A percentile compares a stretch with the other conserved stretches of the same genome.
These are phyloP conservation scores for Cactoblastis cactorum DNA, from an alignment of 2,888 invertebrate species.

Conservation along the genomic window DNA sequence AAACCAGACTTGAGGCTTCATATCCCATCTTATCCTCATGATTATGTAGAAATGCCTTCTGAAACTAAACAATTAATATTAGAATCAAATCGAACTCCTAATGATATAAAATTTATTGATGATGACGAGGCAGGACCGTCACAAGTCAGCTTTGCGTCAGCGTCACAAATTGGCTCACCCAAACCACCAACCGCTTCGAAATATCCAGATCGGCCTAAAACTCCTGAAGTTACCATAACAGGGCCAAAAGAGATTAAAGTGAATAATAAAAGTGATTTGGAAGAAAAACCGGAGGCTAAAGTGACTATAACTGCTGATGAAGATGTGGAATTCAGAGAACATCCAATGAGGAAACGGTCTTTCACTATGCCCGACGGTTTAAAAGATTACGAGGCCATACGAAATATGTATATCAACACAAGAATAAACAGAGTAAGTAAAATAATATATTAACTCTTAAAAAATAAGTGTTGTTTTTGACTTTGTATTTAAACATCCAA, in stretches of 20 bases:
- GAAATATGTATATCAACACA: constrained; percentile 16
- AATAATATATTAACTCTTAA: not conserved
- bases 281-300: constrained; percentile 12
- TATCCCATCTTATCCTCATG: constrained; percentile 58
- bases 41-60: constrained; percentile 66
- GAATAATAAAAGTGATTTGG: constrained; percentile 14
- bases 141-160: constrained; percentile 48
- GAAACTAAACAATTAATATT: constrained; percentile 44
- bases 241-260: constrained; percentile 34
- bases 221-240: constrained; percentile 58
- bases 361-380: constrained; percentile 82
- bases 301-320: constrained; percentile 26
- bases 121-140: constrained; percentile 26
- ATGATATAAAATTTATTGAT: constrained; percentile 39
- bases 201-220: constrained; percentile 34
- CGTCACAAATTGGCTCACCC: constrained; percentile 37
- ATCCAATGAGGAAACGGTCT: constrained; percentile 76
- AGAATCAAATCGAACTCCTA: constrained; percentile 34
- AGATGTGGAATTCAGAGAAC: constrained; percentile 36
- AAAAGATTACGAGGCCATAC: constrained; percentile 69
- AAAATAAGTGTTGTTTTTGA: not conserved
- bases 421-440: not conserved
- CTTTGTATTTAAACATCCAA: no score
- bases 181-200: not conserved
- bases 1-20: constrained; percentile 58